Conservation (phyloP, 2,888 invertebrate species). For the Hypercompe scribonia region DNA sequence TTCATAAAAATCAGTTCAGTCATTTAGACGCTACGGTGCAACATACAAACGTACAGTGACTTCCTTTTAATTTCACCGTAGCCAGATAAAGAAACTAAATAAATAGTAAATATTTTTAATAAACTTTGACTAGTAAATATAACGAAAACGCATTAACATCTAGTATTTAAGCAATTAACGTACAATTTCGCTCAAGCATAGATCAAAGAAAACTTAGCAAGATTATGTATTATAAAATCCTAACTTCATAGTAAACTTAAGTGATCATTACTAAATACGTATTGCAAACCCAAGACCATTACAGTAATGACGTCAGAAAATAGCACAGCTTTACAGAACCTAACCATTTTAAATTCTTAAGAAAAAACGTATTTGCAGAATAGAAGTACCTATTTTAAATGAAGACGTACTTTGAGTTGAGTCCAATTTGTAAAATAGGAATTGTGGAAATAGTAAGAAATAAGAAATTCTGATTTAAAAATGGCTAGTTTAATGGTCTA, state of each 20-base stretch:
- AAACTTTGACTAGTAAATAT: background rate
- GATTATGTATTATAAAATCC: background rate
- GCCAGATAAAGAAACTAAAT: too few species aligned
- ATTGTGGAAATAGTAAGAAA: background rate
- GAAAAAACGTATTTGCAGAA: background rate
- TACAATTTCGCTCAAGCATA: background rate
- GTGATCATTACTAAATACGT: background rate
- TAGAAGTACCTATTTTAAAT: background rate
- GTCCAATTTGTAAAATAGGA: background rate
- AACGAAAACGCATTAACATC: background rate
- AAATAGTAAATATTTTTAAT: too few species aligned
- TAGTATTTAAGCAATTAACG: background rate
- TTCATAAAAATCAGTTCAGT: too few species aligned
- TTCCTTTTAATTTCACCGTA: too few species aligned
- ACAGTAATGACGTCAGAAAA: constrained; percentile 7
- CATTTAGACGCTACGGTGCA: too few species aligned
- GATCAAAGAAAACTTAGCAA: constrained; percentile 1
- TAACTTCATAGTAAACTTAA: background rate
- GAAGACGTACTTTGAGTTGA: background rate
- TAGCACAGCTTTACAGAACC: constrained; percentile 4
- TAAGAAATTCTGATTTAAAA: background rate
- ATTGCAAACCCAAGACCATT: background rate
- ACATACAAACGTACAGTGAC: too few species aligned
- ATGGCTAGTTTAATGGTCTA: background rate
- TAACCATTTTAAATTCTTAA: constrained; percentile 6